Base-by-base conservation (phyloP, 2,888 invertebrate species). In the Dugesia japonica region DNA sequence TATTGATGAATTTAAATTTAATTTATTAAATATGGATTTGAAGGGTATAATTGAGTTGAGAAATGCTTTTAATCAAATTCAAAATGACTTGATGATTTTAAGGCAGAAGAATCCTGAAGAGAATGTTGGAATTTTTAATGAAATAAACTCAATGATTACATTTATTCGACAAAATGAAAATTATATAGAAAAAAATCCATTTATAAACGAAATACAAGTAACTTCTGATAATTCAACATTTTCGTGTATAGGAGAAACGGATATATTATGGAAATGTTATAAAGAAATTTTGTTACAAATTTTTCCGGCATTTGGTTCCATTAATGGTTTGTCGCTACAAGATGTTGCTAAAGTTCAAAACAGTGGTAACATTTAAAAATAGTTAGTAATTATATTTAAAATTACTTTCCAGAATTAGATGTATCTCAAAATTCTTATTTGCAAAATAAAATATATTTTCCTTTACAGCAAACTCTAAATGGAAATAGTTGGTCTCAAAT, bases 111-210 rank as follows among this genome's bases (percentile, higher is more conserved):
- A 4, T 56, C 17, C 56, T 7, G 56, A 56, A 7, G 56, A 56
- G 17, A 56, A 56, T 56, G 17, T 9, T 56, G 56, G 56, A 56
- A 56, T 56, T n/a, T 56, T 23, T 56, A 56, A 56, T 56, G 56
- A 56, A 56, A 56, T 56, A 20, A 56, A n/a, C 17, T 56, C 56
- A 1, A 23, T 23, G 23, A 56, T 56, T 13, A 9, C 56, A n/a
- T 56, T 56, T n/a, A 56, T 56, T 56, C 56, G 56, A 23, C 56
- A 56, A 56, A 56, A 23, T 56, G 56, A 56, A 56, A 56, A 56
- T n/a, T 56, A 56, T 56, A 13, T 56, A 56, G 56, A 56, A 56
- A 56, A 56, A n/a, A 56, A 56, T 56, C n/a, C 56, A 23, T 20
- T 56, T 20, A n/a, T 56, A n/a, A 56, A 56, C 17, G 56, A 56